Base-by-base conservation (phyloP, 1,140 invertebrate species). In the Leptopilina clavipes region DNA sequence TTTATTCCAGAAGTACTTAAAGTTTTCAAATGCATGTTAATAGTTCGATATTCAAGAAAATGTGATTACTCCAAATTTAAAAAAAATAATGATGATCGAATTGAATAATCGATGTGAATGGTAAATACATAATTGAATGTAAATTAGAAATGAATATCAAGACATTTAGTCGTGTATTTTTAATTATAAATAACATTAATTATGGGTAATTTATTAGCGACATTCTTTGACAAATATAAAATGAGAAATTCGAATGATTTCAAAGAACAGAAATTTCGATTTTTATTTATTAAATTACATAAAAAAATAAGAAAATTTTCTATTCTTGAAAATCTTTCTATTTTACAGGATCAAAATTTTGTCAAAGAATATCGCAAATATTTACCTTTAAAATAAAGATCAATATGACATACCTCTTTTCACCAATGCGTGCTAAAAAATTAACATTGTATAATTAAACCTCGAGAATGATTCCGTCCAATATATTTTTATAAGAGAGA, bases 401-500 rank as follows among this genome's bases (percentile, higher is more conserved):
- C 25, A 65, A n/a, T 65, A 12, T 37, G 25, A 65, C 59, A 65
- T 65, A 65, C 59, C 59, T 65, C 59, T 65, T 65, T 31, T n/a
- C 59, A 65, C 59, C 59, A 31, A 65, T 65, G 59, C 59, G 59
- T 65, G 59, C 59, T 65, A 65, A 65, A 59, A 65, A 31, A 31
- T 65, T 11, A 65, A 65, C 12, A 31, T 65, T 65, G 19, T 65
- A 40, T 40, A 31, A 65, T 25, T 31, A 65, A 65, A 65, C 22
- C 59, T 65, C 59, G 59, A 65, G 59, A 77, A 85, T 73, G 56
- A 79, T 81, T 88, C 87, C 88, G 87, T 89, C 88, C 88, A 87
- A 82, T 82, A 82, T 88, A 88, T 88, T 87, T 88, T 88, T 88
- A 59, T 89, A 88, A 86, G 79, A 77, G 37, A 40, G 37, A 40